Base-by-base conservation (phyloP, 1,140 invertebrate species). In the Drosophila yakuba region DNA sequence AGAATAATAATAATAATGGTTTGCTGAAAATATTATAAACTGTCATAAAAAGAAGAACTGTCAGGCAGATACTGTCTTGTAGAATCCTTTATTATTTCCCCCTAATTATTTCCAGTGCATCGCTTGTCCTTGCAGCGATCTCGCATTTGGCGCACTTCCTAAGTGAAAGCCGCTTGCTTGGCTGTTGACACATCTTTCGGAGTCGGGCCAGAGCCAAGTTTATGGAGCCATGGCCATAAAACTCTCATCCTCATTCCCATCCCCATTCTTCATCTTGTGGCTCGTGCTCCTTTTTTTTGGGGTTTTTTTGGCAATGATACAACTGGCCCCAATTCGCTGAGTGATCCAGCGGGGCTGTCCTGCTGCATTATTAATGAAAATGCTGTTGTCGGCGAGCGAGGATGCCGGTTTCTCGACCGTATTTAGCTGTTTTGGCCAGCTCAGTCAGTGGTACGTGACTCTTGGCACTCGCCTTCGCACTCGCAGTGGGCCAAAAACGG, bases 341-440 rank as follows among this genome's bases (percentile, higher is more conserved):
- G 66, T 72, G 68, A 72, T 72, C 68, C 68, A 58, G 63, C 47
- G 63, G 35, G 66, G 61, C 59, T 50, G 44, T 55, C 80, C 73
- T 77, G 55, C 75, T 85, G 77, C 82, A 80, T 84, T 74, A 77
- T 85, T 71, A 74, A 88, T 72, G 68, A 50, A 71, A 72, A 72
- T 57, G 36, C 14, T 71, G 43, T 20, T 20, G 32, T 45, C 38
- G n/a, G 51, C 36, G 25, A 23, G 60, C 36, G 25, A 20, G 11
- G 43, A 14, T 36, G 44, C 14, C 14, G 23, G 23, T 32, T 14
- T 54, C 38, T 54, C 39, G 45, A 44, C 25, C 43, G 61, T 36
- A 47, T 64, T 68, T 66, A 66, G 67, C 35, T 39, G 66, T 32
- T 68, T 36, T 57, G 51, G 67, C 67, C 44, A 51, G 20, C 20